Evolutionary conservation across 2,797 vertebrate genomes (phyloP), one percentile per base, ranked within the genome.

Genomic region (Mergus octosetaceus): DNA sequence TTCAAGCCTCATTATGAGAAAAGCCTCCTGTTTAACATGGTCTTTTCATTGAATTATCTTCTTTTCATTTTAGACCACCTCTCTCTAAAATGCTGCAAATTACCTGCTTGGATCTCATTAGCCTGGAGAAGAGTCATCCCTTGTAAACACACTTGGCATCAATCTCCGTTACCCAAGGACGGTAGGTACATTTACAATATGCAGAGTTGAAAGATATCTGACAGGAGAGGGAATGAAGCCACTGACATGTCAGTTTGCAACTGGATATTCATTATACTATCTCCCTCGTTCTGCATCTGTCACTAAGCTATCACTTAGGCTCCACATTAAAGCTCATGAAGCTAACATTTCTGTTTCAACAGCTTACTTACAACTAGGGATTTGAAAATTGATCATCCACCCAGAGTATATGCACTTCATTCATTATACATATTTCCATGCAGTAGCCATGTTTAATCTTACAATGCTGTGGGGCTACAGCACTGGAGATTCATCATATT

Each of bases 21-120:
- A 96, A 90, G 65, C 92, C 85, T 96, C 84, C 51, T 95, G 60
- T 89, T 96, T 95, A 97, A 95, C 66, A 65, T 65, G 81, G 49
- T 89, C 75, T 96, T 97, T 97, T 93, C 93, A 90, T 12, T 91
- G 80, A 93, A 93, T 94, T 96, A 87, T 84, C 93, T 84, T 94
- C 91, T 89, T 87, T 62, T 91, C 87, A 95, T 93, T 97, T 97
- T 81, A 95, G 95, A 97, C 93, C 91, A 93, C 75, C 77, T 89
- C 89, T 94, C 64, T 56, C 12, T 2, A 78, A 95, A 95, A 97
- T 25, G 90, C 95, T 95, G 90, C 86, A 97, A 97, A 96, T 96
- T 93, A 96, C 79, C 73, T 58, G 73, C 93, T 96, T 97, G 83
- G 80, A 96, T 97, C 94, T 96, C 95, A 95, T 97, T 96, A 97